phyloP scores from a whole-genome alignment of 2,888 invertebrate genomes.

The Crossocerus cetratus region DNA sequence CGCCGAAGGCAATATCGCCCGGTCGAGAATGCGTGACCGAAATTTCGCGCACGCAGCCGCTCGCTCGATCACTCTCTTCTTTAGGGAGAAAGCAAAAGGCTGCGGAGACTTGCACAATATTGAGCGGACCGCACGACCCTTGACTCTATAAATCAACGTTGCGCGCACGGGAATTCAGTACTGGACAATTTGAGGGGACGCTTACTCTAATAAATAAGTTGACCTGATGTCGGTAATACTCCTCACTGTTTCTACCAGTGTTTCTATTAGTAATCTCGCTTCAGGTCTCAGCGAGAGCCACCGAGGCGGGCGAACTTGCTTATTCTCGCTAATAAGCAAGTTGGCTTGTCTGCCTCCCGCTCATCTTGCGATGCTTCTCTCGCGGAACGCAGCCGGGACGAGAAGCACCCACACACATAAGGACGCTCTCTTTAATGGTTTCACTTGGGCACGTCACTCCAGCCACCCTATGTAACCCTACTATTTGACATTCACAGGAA shows the following conservation, averaged over 20 bases:
- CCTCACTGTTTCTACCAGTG: constrained; percentile 16
- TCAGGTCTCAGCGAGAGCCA: background rate
- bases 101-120: no score
- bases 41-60: background rate
- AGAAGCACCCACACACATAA: constrained; percentile 12
- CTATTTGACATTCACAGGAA: no score
- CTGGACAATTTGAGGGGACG: no score
- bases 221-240: background rate
- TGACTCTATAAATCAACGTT: no score
- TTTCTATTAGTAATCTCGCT: background rate
- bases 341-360: constrained; percentile 6
- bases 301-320: no score
- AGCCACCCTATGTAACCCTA: no score
- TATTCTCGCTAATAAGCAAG: background rate
- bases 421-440: constrained; percentile 39
- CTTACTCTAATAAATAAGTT: background rate
- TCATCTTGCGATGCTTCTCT: constrained; percentile 14
- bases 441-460: no score
- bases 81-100: no score
- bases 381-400: background rate
- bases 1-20: background rate
- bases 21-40: background rate
- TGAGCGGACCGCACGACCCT: no score
- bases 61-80: no score
- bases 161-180: no score